Evolutionary conservation across 2,888 invertebrate species (phyloP), one percentile per base, ranked within the genome.

Genomic region (Melolontha melolontha): DNA sequence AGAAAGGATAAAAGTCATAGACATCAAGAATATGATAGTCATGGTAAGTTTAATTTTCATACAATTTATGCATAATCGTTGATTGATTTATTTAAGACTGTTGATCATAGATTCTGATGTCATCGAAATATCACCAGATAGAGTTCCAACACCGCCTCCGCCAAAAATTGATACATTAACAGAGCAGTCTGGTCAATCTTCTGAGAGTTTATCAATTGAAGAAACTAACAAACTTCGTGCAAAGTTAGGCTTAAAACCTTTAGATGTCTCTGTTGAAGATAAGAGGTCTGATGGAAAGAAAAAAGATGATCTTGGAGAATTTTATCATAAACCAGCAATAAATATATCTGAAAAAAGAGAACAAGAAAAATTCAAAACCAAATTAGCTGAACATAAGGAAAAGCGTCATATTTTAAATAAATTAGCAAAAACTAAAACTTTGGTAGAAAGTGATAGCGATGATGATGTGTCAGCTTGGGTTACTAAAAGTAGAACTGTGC

Each of bases 171-270:
- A 70, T 7, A 51, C 16, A 5, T 40, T 47, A 29, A 52, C 72
- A 0, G 72, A 82, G 42, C 80, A 82, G 27, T 83, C 78, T 71
- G 82, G 79, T 50, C 79, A 79, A 57, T 84, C 82, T 55, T 84
- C 79, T 79, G 88, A 83, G 77, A 90, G 87, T 76, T 84, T 95
- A 14, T 94, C 95, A 0, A 87, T 96, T 54, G 91, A 91, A 63
- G 95, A 94, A 76, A 95, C 94, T 5, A 97, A 97, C 83, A 92
- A 91, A 74, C 84, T 99, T 10, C 87, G 98, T 77, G 94, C 94
- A 1, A 96, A 97, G 81, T 87, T 99, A 22, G 98, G 98, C 0
- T 85, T 98, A 40, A 97, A 96, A 79, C 98, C 98, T 0, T 85
- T 98, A 2, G 93, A 96, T 76, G 84, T 92, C 0, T 77, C 79